Base-by-base conservation (phyloP, 1,140 invertebrate species). In the Pygmarrhopalites habei region DNA sequence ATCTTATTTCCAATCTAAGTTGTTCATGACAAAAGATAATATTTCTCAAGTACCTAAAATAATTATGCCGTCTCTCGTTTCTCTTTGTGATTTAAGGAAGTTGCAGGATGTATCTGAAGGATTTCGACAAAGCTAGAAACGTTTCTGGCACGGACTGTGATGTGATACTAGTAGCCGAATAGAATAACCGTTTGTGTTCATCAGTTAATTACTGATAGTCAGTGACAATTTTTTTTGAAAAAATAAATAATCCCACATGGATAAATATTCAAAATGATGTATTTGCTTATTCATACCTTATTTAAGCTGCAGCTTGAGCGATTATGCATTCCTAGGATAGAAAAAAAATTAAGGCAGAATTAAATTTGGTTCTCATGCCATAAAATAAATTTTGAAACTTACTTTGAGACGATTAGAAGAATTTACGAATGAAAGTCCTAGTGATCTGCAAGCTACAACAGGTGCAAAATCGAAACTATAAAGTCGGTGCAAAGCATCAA, bases 341-440 rank as follows among this genome's bases (percentile, higher is more conserved):
- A 32, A 32, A 47, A 49, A 49, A 2, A 30, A 17, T 2, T 12
- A 32, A 29, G 14, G n/a, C 17, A 17, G 4, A 21, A 60, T 35
- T 60, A 14, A 30, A 23, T 21, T 28, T 39, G 2, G n/a, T n/a
- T 52, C 25, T 21, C 15, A 21, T 46, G n/a, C n/a, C 5, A 53
- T 25, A 41, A 35, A 52, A 52, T 14, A 1, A 25, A 43, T 41
- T 47, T 35, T 58, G 26, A 47, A n/a, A 66, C 58, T 60, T 70
- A 86, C 85, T 80, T 98, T 97, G 2, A 97, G 61, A 60, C 88
- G 85, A 59, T 80, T 77, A 10, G 93, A 70, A 10, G 86, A 83
- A 73, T 97, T 85, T 1, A 88, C 86, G 5, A 92, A 70, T 74
- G 94, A 87, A 21, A 98, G 74, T 2, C 94, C 95, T 4, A 97